A percentile compares a stretch with the other conserved stretches of the same genome.
Evolutionary conservation across 2,113 vertebrate species (phyloP).

Genomic region (Seriola rivoliana): DNA sequence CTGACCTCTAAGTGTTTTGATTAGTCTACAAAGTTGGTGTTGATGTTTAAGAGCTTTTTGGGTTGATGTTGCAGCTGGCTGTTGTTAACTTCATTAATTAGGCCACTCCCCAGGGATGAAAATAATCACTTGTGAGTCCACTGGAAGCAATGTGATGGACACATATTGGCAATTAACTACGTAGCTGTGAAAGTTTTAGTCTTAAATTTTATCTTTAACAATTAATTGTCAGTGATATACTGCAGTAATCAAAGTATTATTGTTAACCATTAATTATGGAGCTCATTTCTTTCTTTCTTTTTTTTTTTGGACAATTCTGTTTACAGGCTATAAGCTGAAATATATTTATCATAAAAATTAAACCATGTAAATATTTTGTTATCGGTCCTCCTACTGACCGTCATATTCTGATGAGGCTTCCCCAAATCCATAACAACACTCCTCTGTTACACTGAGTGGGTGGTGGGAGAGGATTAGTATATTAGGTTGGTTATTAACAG

Average conservation of each 20-base stretch:
- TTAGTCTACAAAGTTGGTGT: conserved; percentile 16
- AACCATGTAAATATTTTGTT: not conserved
- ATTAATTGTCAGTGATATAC: not conserved
- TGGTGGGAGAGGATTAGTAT: conserved; percentile 3
- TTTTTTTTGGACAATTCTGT: not conserved
- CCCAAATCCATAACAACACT: not conserved
- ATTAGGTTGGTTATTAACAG: conserved; percentile 17
- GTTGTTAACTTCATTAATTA: conserved; percentile 40
- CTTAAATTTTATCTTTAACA: not conserved
- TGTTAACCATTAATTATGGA: not conserved
- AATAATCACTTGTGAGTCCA: conserved; percentile 18
- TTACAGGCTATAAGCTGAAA: not conserved
- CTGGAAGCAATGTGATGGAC: not conserved
- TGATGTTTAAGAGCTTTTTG: conserved; percentile 29
- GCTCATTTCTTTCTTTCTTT: not conserved
- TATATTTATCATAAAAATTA: not conserved
- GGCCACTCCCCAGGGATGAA: conserved; percentile 14
- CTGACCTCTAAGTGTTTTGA: conserved; percentile 40
- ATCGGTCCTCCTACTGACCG: conserved; percentile 1
- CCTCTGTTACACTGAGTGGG: not conserved
- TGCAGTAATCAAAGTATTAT: not conserved
- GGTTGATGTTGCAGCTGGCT: not conserved
- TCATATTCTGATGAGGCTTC: not conserved
- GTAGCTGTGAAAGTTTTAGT: conserved; percentile 7
- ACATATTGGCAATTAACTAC: not conserved